A percentile compares a stretch with the other conserved stretches of the same genome.
These are phyloP conservation scores for Pardalotus punctatus DNA, from an alignment of 2,113 vertebrate species.

Conservation along the genomic window DNA sequence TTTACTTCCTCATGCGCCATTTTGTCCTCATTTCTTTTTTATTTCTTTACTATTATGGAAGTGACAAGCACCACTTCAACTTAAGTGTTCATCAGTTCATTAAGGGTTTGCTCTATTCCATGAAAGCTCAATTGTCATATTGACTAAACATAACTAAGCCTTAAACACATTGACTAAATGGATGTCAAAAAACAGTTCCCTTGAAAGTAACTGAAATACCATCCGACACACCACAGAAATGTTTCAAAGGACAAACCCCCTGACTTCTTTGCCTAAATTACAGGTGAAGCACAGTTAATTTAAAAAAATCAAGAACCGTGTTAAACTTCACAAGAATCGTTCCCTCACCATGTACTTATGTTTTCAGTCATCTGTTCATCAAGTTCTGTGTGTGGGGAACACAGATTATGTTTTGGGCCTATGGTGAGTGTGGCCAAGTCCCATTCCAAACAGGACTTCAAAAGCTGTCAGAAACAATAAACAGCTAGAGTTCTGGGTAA, in stretches of 20 bases:
- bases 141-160: background rate
- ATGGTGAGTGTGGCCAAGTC: fast-evolving
- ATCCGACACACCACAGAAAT: background rate
- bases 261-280: background rate
- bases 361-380: background rate
- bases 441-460: background rate
- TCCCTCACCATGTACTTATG: background rate
- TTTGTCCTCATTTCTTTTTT: background rate
- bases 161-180: background rate
- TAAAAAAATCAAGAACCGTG: background rate
- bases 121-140: background rate
- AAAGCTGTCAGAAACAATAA: background rate
- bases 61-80: background rate
- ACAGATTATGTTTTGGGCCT: background rate
- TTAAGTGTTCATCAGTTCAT: background rate
- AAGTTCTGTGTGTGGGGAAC: background rate
- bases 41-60: background rate
- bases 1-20: background rate
- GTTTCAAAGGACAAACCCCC: background rate
- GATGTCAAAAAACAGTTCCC: background rate
- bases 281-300: background rate
- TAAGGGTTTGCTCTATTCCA: background rate
- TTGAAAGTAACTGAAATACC: background rate
- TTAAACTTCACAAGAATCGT: background rate
- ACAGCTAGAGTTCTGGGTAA: background rate